Conservation (phyloP, 2,888 invertebrate genomes). For the Noctua janthina region DNA sequence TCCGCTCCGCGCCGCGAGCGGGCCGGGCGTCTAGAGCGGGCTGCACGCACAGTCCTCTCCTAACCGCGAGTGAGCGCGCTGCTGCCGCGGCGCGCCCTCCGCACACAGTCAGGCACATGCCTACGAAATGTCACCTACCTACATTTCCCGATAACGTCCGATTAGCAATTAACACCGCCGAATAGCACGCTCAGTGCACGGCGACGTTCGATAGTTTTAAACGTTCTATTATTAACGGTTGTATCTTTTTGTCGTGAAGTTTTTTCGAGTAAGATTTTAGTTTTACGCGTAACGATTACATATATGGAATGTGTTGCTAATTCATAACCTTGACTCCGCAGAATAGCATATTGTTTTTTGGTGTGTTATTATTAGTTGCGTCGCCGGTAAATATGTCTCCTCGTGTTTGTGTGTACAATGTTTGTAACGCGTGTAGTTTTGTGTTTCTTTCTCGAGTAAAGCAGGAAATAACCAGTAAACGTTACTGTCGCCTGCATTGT, state of each 20-base stretch:
- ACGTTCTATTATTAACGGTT: slow-evolving; percentile 62
- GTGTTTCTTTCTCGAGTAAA: slow-evolving; percentile 75
- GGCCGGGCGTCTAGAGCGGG: slow-evolving; percentile 71
- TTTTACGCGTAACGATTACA: slow-evolving; percentile 67
- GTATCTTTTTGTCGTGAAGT: slow-evolving; percentile 76
- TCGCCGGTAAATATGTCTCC: slow-evolving; percentile 76
- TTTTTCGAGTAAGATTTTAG: slow-evolving; percentile 75
- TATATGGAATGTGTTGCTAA: slow-evolving; percentile 87
- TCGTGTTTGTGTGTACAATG: slow-evolving; percentile 75
- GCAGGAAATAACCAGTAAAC: slow-evolving; percentile 78
- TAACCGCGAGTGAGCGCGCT: slow-evolving; percentile 89
- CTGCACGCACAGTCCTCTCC: slow-evolving; percentile 86
- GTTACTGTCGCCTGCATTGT: slow-evolving; percentile 74
- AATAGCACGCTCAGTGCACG: slow-evolving; percentile 82
- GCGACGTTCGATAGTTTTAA: slow-evolving; percentile 71
- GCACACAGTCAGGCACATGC: slow-evolving; percentile 81
- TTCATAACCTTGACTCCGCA: slow-evolving; percentile 80
- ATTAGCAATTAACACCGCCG: slow-evolving; percentile 83
- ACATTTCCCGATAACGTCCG: slow-evolving; percentile 83
- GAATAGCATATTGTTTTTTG: slow-evolving; percentile 74
- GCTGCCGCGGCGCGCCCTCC: slow-evolving; percentile 86
- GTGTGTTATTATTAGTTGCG: slow-evolving; percentile 70
- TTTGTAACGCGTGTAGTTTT: slow-evolving; percentile 73
- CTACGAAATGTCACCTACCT: slow-evolving; percentile 86
- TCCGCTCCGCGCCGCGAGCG: slow-evolving; percentile 67